These are phyloP conservation scores for Ecliptopera silaceata DNA, from an alignment of 2,888 invertebrate species.

Conservation along the genomic window DNA sequence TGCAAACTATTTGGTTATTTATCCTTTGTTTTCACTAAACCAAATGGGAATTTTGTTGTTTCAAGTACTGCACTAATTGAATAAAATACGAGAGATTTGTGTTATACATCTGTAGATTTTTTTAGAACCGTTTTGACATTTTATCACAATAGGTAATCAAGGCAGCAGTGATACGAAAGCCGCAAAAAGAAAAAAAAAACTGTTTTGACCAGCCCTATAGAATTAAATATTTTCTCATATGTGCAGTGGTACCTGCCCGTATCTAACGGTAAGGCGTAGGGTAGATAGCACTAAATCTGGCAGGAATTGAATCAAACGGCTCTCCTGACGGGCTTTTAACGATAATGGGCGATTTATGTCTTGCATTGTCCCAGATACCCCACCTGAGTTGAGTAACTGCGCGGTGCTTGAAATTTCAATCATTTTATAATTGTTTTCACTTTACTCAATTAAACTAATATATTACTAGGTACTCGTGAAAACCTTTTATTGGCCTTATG, in stretches of 20 bases:
- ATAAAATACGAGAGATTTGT: too few relatives aligned
- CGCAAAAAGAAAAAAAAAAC: background rate
- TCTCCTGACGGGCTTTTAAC: constrained; percentile 56
- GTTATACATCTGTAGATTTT: too few relatives aligned
- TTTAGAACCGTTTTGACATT: too few relatives aligned
- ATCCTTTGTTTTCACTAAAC: too few relatives aligned
- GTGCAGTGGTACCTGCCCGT: constrained; percentile 7
- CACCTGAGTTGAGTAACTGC: constrained; percentile 29
- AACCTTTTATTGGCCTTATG: too few relatives aligned
- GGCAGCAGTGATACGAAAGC: too few relatives aligned
- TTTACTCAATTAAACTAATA: too few relatives aligned
- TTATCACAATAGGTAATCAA: too few relatives aligned
- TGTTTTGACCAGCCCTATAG: background rate
- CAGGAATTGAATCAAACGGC: constrained; percentile 75
- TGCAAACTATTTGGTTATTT: too few relatives aligned
- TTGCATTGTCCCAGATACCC: constrained; percentile 54
- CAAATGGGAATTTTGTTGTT: too few relatives aligned
- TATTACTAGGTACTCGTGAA: too few relatives aligned
- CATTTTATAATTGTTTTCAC: constrained; percentile 17
- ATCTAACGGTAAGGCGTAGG: constrained; percentile 25
- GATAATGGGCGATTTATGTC: constrained; percentile 74
- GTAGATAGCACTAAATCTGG: constrained; percentile 40
- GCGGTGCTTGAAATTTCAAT: constrained; percentile 18
- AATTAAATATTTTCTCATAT: background rate
- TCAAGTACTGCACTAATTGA: too few relatives aligned